Evolutionary conservation across 2,113 vertebrate species (phyloP).

Genomic region (Paradisaea rubra): DNA sequence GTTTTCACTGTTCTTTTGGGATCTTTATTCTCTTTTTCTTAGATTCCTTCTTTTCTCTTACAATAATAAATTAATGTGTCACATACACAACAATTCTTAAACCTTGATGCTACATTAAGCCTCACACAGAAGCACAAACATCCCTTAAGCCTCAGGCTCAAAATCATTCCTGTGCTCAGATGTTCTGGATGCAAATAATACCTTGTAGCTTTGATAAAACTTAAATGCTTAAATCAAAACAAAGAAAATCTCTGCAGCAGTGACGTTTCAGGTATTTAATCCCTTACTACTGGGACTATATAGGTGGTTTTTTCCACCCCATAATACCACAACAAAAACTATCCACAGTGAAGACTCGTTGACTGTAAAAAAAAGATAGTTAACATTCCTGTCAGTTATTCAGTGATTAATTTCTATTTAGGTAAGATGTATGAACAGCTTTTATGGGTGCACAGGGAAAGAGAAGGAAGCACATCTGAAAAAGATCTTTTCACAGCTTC

Average conservation of each 20-base stretch:
- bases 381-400: not conserved
- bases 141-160: not conserved
- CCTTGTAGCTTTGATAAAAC: not conserved
- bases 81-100: not conserved
- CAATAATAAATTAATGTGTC: not conserved
- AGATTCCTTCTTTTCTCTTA: not conserved
- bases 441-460: not conserved
- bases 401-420: not conserved
- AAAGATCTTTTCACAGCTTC: not conserved
- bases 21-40: not conserved
- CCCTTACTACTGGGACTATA: not conserved
- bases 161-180: not conserved
- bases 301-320: accelerated
- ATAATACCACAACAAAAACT: not conserved
- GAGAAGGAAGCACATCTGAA: not conserved
- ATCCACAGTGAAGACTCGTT: not conserved
- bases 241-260: not conserved
- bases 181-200: not conserved
- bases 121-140: not conserved
- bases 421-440: not conserved
- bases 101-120: not conserved
- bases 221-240: not conserved
- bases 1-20: not conserved
- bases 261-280: not conserved
- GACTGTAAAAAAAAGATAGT: not conserved